These are phyloP conservation scores for Drosophila atripex DNA, from an alignment of 2,888 invertebrate species.

Conservation along the genomic window DNA sequence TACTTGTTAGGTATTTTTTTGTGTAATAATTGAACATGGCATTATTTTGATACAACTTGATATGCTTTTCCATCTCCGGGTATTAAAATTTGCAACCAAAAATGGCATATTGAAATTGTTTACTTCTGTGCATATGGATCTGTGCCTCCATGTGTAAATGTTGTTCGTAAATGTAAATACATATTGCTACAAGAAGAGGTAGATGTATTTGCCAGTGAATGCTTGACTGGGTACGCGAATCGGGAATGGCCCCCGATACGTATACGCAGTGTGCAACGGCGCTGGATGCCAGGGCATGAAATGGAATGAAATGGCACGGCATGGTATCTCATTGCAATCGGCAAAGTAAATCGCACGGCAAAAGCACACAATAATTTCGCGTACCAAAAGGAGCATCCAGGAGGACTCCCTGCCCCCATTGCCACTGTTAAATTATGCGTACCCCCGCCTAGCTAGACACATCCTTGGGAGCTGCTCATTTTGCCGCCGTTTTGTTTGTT, in stretches of 20 bases:
- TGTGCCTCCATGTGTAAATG: constrained; percentile 7
- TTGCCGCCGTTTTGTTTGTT: constrained; percentile 54
- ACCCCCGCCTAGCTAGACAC: constrained; percentile 39
- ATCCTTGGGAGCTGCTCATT: constrained; percentile 4
- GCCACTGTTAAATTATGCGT: constrained; percentile 70
- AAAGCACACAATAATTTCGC: constrained; percentile 60
- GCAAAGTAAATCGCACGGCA: constrained; percentile 67
- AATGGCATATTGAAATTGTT: constrained; percentile 49
- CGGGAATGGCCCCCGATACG: constrained; percentile 37
- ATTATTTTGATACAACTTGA: too few species aligned
- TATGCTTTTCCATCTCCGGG: not conserved
- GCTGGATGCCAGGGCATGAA: not conserved
- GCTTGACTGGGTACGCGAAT: constrained; percentile 57
- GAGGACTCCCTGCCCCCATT: constrained; percentile 20
- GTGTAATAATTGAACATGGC: not conserved
- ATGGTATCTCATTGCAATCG: constrained; percentile 56
- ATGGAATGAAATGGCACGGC: constrained; percentile 31
- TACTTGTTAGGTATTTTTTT: not conserved
- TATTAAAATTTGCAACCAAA: constrained; percentile 44
- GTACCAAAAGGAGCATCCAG: constrained; percentile 38
- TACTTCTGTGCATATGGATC: constrained; percentile 31
- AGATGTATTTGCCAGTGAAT: constrained; percentile 51
- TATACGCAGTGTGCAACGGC: constrained; percentile 62
- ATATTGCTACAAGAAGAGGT: constrained; percentile 46
- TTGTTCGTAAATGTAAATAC: constrained; percentile 30